These are phyloP conservation scores for Nebria salina DNA, from an alignment of 2,888 invertebrate species.

Conservation along the genomic window DNA sequence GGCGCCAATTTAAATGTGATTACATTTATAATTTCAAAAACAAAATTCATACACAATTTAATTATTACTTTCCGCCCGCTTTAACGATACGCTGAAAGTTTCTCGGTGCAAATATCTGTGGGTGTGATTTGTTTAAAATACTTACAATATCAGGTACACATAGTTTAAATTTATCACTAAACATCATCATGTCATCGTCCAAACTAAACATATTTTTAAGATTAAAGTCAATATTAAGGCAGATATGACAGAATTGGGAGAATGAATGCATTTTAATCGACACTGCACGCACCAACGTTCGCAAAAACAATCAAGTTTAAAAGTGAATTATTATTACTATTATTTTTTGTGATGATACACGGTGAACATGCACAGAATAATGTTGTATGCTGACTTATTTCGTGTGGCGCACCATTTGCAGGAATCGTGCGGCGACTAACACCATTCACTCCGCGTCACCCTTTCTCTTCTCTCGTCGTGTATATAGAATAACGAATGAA, in stretches of 20 bases:
- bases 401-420: conserved; percentile 28
- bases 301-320: not conserved
- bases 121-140: not conserved
- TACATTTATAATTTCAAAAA: not conserved
- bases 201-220: conserved; percentile 32
- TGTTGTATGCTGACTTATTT: not conserved
- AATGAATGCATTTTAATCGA: conserved; percentile 27
- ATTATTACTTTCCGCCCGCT: not conserved
- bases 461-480: conserved; percentile 24
- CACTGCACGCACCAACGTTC: not conserved
- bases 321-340: not conserved
- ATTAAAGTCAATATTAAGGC: conserved; percentile 35
- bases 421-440: conserved; percentile 17
- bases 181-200: conserved; percentile 34
- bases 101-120: not conserved
- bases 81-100: not conserved
- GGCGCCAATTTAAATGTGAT: too few species aligned
- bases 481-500: conserved; percentile 27
- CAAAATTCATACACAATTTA: not conserved
- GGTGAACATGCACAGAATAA: not conserved
- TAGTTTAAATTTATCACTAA: conserved; percentile 34
- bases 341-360: not conserved
- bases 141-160: conserved; percentile 41
- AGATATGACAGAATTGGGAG: conserved; percentile 40
- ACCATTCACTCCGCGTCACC: conserved; percentile 37